These are phyloP conservation scores for Ailurus styani DNA, from an alignment of 2,113 vertebrate species.

Conservation along the genomic window DNA sequence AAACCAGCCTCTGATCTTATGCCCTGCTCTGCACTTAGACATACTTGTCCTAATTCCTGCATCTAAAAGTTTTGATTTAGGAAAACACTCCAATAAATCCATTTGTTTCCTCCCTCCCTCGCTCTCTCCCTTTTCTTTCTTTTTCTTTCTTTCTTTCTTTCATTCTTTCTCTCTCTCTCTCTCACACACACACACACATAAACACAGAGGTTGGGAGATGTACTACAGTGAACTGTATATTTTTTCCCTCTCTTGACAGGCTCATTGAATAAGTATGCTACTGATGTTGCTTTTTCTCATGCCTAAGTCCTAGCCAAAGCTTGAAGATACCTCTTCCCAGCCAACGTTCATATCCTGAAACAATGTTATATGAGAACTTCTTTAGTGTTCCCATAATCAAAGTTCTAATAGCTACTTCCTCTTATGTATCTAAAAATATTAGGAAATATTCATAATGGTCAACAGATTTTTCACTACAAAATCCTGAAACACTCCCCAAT, in stretches of 20 bases:
- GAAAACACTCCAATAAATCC: background rate
- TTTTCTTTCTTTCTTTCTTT: fast-evolving
- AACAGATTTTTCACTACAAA: background rate
- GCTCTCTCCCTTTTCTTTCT: fast-evolving
- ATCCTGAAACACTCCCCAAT: background rate
- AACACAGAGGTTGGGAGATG: background rate
- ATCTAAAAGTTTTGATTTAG: background rate
- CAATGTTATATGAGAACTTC: background rate
- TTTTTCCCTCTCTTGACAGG: background rate
- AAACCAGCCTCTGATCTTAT: background rate
- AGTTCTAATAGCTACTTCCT: background rate
- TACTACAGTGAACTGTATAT: background rate
- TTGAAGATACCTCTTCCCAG: background rate
- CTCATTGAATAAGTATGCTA: background rate
- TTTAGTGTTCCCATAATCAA: background rate
- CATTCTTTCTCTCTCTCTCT: too few relatives aligned
- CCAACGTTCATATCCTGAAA: background rate
- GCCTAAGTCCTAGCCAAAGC: background rate
- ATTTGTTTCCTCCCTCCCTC: background rate
- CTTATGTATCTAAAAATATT: background rate
- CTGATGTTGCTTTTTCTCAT: background rate
- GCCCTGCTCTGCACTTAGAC: background rate
- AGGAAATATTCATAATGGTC: background rate
- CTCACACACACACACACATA: background rate
- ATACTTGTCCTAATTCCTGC: background rate